Percentiles rank a stretch among this genome's conserved stretches.
Conservation (phyloP, 1,140 invertebrate species). For the Papilio helenus region DNA sequence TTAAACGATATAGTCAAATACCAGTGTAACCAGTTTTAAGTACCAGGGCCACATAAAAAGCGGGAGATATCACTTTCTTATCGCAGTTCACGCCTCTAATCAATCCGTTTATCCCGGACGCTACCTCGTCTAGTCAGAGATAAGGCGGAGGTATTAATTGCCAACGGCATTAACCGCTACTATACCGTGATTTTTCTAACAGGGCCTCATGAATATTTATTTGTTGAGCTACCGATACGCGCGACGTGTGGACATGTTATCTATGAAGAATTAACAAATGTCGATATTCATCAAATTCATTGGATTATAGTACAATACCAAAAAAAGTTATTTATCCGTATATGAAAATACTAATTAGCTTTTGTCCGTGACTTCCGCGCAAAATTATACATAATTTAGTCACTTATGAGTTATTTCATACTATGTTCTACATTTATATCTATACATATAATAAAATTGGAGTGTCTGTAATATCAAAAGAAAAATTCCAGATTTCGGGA, state of each 20-base stretch:
- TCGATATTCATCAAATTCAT: no score
- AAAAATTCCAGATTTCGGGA: no score
- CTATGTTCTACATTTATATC: no score
- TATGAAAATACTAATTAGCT: no score
- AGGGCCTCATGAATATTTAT: conserved; percentile 18
- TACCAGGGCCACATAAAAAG: conserved; percentile 28
- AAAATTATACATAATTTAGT: no score
- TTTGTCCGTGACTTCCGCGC: no score
- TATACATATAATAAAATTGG: no score
- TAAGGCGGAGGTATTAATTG: conserved; percentile 27
- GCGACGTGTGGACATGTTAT: background rate
- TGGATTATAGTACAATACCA: background rate
- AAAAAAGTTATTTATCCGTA: background rate
- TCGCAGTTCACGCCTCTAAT: conserved; percentile 29
- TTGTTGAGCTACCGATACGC: background rate
- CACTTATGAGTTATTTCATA: no score
- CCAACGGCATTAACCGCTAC: conserved; percentile 10
- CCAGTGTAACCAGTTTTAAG: background rate
- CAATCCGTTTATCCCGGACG: conserved; percentile 21
- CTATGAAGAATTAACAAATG: background rate
- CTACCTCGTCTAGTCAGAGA: conserved; percentile 12
- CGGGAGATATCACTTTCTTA: background rate
- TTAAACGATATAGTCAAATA: background rate
- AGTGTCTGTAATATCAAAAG: no score
- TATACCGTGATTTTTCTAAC: conserved; percentile 7